Conservation (phyloP, 2,797 vertebrate species). For the Phoebastria nigripes region DNA sequence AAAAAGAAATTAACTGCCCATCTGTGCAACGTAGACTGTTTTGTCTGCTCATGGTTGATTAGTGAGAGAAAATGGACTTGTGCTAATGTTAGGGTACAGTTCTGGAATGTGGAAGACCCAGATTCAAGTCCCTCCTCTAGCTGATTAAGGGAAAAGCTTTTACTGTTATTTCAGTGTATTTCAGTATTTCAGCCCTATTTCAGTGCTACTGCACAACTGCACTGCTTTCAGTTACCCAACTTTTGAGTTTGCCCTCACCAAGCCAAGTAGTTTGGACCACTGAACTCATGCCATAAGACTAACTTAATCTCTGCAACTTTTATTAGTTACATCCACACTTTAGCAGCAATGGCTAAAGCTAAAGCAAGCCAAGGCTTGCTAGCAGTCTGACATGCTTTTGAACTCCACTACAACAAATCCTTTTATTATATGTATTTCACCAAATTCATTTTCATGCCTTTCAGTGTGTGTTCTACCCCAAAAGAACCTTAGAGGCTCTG, state of each 20-base stretch:
- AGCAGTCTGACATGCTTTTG: neutral
- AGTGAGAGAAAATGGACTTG: neutral
- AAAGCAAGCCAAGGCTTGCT: neutral
- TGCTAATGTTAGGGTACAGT: neutral
- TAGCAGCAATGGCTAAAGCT: neutral
- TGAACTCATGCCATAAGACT: neutral
- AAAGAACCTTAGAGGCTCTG: neutral
- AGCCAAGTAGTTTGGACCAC: neutral
- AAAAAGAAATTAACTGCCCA: constrained; percentile 54
- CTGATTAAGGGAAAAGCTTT: neutral
- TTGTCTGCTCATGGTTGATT: constrained; percentile 44
- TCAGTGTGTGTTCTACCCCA: neutral
- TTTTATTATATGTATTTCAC: neutral
- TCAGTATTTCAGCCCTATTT: neutral
- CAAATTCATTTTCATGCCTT: neutral
- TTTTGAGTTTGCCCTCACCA: neutral
- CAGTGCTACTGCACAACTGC: neutral
- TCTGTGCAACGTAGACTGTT: constrained; percentile 43
- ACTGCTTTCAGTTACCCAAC: neutral
- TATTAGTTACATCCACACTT: neutral
- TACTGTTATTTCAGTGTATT: neutral
- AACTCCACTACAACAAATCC: neutral
- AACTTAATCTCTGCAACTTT: neutral
- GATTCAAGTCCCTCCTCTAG: neutral
- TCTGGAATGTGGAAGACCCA: neutral